Percentiles rank a stretch among this genome's conserved stretches.
These are phyloP conservation scores for Sus cebifrons DNA, from an alignment of 2,797 vertebrate species.

Conservation along the genomic window DNA sequence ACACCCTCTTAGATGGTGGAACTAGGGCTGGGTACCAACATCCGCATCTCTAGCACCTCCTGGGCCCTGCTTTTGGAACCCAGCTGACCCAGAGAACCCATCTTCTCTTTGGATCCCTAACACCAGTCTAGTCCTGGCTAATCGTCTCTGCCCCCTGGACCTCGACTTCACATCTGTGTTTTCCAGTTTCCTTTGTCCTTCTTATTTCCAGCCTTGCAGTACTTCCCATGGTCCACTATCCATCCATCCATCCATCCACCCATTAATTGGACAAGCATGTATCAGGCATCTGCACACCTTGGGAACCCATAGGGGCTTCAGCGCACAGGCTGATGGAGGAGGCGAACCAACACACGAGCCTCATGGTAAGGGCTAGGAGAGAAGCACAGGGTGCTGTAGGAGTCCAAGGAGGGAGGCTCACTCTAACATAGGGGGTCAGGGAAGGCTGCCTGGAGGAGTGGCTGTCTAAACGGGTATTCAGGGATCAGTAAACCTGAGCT, in stretches of 20 bases:
- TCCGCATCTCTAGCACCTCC: background rate
- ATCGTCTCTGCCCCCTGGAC: background rate
- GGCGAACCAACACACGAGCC: fast-evolving
- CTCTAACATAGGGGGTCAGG: background rate
- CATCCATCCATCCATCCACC: background rate
- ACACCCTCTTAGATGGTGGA: background rate
- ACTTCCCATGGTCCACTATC: background rate
- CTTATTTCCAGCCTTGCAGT: background rate
- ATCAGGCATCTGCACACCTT: background rate
- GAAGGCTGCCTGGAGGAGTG: background rate
- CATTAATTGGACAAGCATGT: background rate
- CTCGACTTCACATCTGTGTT: background rate
- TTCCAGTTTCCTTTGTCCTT: background rate
- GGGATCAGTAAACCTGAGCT: background rate
- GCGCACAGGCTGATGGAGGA: background rate
- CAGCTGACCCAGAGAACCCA: background rate
- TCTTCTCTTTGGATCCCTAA: background rate
- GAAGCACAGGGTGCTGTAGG: background rate
- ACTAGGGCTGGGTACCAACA: background rate
- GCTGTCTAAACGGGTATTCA: background rate
- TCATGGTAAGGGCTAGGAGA: background rate
- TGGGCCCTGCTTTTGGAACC: background rate
- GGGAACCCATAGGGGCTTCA: background rate
- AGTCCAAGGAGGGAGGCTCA: background rate
- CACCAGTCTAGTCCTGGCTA: background rate